A percentile compares a stretch with the other conserved stretches of the same genome.
phyloP scores from a whole-genome alignment of 2,888 invertebrate genomes.

The Microplitis deprimator region DNA sequence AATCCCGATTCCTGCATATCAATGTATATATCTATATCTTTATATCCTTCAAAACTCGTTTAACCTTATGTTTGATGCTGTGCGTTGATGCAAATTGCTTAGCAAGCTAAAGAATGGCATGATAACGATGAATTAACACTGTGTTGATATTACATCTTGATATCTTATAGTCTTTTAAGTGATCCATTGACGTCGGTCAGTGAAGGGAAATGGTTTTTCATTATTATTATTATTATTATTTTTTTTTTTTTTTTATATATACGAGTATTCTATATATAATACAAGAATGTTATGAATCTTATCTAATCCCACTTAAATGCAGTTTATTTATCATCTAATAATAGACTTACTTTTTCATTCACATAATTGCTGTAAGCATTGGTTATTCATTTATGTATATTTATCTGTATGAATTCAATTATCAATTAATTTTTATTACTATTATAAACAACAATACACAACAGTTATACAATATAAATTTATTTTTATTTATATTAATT shows the following conservation, averaged over 20 bases:
- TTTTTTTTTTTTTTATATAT: constrained; percentile 21
- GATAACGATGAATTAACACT: too few species aligned
- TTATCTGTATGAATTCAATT: neutral
- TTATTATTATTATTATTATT: neutral
- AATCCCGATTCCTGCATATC: neutral
- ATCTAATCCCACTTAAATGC: neutral
- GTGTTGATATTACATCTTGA: too few species aligned
- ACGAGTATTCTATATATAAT: neutral
- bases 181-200: constrained; percentile 16
- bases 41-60: constrained; percentile 30
- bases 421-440: neutral
- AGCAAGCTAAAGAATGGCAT: neutral
- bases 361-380: neutral
- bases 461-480: neutral
- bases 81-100: constrained; percentile 5
- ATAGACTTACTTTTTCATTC: neutral
- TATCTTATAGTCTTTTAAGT: neutral
- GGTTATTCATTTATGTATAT: neutral
- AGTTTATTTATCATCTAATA: neutral
- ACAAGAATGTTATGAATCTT: neutral
- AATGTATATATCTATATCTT: neutral
- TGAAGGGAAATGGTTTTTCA: neutral
- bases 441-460: neutral
- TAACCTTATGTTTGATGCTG: constrained; percentile 5
- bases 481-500: neutral